A percentile compares a stretch with the other conserved stretches of the same genome.
Conservation (phyloP, 2,888 invertebrate species). For the Oligia strigilis region DNA sequence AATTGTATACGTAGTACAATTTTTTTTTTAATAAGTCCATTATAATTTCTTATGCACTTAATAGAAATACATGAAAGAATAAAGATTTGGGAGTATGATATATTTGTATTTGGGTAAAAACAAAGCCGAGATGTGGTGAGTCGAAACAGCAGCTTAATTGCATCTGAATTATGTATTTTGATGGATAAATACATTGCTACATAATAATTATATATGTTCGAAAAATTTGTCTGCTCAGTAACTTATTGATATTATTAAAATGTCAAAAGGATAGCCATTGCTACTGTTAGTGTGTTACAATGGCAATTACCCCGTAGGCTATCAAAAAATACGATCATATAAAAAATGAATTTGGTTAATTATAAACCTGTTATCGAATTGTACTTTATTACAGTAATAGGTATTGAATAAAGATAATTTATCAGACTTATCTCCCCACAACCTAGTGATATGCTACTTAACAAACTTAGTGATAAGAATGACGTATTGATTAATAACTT, state of each 20-base stretch:
- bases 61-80: not conserved
- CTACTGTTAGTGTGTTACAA: too few species aligned
- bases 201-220: too few species aligned
- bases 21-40: not conserved
- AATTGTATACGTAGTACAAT: too few species aligned
- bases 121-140: not conserved
- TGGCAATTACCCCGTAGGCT: too few species aligned
- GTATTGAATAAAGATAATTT: conserved; percentile 23
- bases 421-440: conserved; percentile 32
- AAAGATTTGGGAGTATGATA: too few species aligned
- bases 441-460: conserved; percentile 3
- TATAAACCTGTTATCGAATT: conserved; percentile 26
- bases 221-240: too few species aligned
- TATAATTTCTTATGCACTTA: not conserved
- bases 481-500: not conserved
- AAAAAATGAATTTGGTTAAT: not conserved
- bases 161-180: too few species aligned
- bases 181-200: too few species aligned
- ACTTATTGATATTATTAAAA: too few species aligned
- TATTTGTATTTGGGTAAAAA: not conserved
- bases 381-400: not conserved
- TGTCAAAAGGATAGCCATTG: too few species aligned
- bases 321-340: not conserved
- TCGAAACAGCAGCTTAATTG: not conserved
- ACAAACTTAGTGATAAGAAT: conserved; percentile 22